A percentile compares a stretch with the other conserved stretches of the same genome.
These are phyloP conservation scores for Bellardia bayeri DNA, from an alignment of 2,888 invertebrate genomes.

Conservation along the genomic window DNA sequence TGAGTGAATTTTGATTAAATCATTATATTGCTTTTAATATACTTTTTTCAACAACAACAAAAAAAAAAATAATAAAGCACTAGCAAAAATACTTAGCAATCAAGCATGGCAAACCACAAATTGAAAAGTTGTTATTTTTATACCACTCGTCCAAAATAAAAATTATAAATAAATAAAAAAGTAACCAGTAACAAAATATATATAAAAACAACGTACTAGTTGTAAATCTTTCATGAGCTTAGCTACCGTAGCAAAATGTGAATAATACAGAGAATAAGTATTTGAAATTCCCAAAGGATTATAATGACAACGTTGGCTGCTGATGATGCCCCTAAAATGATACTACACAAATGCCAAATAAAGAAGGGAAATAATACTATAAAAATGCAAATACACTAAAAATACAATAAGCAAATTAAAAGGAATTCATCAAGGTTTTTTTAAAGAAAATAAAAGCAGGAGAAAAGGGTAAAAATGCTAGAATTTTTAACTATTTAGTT, in stretches of 20 bases:
- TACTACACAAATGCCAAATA: neutral
- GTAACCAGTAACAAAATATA: neutral
- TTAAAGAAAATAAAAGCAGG: neutral
- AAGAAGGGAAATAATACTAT: neutral
- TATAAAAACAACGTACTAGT: neutral
- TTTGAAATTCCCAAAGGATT: slow-evolving; percentile 44
- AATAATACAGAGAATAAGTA: neutral
- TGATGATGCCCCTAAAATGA: slow-evolving; percentile 25
- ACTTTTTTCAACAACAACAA: neutral
- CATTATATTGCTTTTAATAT: slow-evolving; percentile 21
- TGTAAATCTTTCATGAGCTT: slow-evolving; percentile 33
- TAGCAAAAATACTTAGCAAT: neutral
- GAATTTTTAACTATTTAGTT: too few species aligned
- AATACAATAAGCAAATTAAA: slow-evolving; percentile 14
- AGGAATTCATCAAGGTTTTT: neutral
- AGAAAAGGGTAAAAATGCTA: neutral
- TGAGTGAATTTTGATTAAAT: slow-evolving; percentile 25
- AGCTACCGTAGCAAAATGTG: slow-evolving; percentile 1
- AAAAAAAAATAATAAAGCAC: neutral
- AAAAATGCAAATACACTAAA: neutral
- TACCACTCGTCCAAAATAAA: too few species aligned
- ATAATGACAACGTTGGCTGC: slow-evolving; percentile 18
- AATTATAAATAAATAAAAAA: neutral
- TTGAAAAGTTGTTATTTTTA: slow-evolving; percentile 12
- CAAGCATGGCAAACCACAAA: slow-evolving; percentile 37